A percentile compares a stretch with the other conserved stretches of the same genome.
phyloP scores from a whole-genome alignment of 2,888 invertebrate species.

The Dendrolimus houi region DNA sequence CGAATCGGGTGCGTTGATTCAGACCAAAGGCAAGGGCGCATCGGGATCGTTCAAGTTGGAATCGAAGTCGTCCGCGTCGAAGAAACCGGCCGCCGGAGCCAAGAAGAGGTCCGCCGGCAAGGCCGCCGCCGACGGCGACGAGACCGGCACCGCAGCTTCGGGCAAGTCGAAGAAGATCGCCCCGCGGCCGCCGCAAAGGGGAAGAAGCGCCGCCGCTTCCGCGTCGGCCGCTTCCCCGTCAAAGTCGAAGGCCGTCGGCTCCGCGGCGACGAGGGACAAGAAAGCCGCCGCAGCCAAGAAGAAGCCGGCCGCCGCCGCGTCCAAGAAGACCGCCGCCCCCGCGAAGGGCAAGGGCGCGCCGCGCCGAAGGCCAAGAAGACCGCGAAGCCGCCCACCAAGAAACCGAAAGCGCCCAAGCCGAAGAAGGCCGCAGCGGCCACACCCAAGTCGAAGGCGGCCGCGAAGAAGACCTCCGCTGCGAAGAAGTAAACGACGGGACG shows the following conservation, averaged over 20 bases:
- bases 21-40: constrained; percentile 74
- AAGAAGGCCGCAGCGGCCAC: constrained; percentile 30
- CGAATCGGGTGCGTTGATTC: constrained; percentile 64
- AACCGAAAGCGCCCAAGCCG: constrained; percentile 48
- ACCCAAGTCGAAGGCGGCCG: constrained; percentile 17
- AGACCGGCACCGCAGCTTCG: too few relatives aligned
- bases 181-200: constrained; percentile 7
- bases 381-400: constrained; percentile 36
- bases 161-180: neutral
- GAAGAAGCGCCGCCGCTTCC: constrained; percentile 8
- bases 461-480: constrained; percentile 19
- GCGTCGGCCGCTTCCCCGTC: constrained; percentile 14
- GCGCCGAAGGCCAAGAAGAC: constrained; percentile 30
- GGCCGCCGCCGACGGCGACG: constrained; percentile 9
- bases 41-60: constrained; percentile 60
- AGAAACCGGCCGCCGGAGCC: constrained; percentile 4
- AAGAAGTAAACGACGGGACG: constrained; percentile 13
- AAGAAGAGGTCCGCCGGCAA: constrained; percentile 16
- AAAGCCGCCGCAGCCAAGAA: constrained; percentile 28
- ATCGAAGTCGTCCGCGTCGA: constrained; percentile 22
- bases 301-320: constrained; percentile 22
- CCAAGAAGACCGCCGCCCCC: constrained; percentile 20
- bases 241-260: constrained; percentile 15
- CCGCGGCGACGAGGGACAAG: constrained; percentile 16
- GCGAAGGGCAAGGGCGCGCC: constrained; percentile 16